Conservation (phyloP, 2,113 vertebrate genomes). For the Hymenochirus boettgeri region DNA sequence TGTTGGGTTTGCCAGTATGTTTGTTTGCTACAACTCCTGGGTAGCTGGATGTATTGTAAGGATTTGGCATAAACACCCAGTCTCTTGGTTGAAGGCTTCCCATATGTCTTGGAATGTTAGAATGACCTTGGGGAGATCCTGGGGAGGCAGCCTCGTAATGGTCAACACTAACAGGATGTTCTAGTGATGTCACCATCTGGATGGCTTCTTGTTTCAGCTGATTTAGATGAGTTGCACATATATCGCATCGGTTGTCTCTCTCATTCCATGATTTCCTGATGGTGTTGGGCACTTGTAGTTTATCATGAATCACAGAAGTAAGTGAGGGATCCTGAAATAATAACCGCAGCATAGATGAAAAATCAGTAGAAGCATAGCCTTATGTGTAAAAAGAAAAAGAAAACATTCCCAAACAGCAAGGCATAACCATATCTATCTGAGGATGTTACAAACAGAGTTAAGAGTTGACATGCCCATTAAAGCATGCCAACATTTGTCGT, state of each 20-base stretch:
- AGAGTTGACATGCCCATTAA: no score
- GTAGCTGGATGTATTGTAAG: constrained; percentile 66
- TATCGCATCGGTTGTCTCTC: constrained; percentile 88
- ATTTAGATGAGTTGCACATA: constrained; percentile 89
- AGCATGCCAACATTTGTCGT: no score
- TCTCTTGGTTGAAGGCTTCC: constrained; percentile 66
- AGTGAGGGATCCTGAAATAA: constrained; percentile 83
- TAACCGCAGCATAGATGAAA: constrained; percentile 2
- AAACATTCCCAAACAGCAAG: no score
- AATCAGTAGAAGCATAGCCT: neutral
- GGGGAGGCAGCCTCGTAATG: constrained; percentile 75
- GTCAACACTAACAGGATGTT: constrained; percentile 70
- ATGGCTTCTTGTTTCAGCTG: constrained; percentile 95
- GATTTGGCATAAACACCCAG: constrained; percentile 68
- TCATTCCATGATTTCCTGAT: constrained; percentile 91
- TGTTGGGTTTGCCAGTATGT: constrained; percentile 83
- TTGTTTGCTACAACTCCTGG: constrained; percentile 65
- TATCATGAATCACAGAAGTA: constrained; percentile 86
- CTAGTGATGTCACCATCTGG: constrained; percentile 84
- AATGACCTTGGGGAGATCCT: constrained; percentile 69
- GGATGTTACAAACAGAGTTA: no score
- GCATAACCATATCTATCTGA: no score
- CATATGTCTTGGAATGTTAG: constrained; percentile 61
- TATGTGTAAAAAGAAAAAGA: neutral
- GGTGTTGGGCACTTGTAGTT: constrained; percentile 90